Evolutionary conservation across 1,140 invertebrate genomes (phyloP).

Genomic region (Diachasma alloeum): DNA sequence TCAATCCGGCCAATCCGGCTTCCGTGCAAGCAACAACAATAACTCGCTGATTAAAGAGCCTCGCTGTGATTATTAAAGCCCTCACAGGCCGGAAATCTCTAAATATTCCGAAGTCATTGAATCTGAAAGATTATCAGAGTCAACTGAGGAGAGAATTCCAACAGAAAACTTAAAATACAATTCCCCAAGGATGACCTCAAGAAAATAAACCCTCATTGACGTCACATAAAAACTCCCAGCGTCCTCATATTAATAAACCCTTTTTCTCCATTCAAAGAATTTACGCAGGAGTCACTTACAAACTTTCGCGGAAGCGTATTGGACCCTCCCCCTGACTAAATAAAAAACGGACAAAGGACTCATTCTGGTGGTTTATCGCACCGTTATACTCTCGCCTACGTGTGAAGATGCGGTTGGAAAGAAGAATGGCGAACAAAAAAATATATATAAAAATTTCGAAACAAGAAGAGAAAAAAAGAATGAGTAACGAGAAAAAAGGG

Average conservation of each 20-base stretch:
- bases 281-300: neutral
- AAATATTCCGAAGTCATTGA: no score
- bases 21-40: no score
- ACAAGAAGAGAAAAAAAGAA: neutral
- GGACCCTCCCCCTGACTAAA: neutral
- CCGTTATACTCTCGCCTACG: slow-evolving; percentile 4
- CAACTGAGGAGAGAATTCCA: no score
- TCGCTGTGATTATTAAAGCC: no score
- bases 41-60: no score
- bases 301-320: neutral
- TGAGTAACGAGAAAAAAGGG: neutral
- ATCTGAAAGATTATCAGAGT: no score
- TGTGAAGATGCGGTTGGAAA: slow-evolving; percentile 1
- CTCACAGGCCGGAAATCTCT: no score
- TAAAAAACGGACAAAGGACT: neutral
- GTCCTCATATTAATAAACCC: neutral
- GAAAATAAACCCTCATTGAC: neutral
- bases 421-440: neutral
- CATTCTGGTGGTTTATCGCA: slow-evolving; percentile 5
- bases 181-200: neutral
- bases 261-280: neutral
- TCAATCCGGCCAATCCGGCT: no score
- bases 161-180: no score
- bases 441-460: neutral
- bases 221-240: neutral